Percentiles rank a stretch among this genome's conserved stretches.
These are phyloP conservation scores for Prionchulus punctatus DNA, from an alignment of 2,888 invertebrate genomes.

Conservation along the genomic window DNA sequence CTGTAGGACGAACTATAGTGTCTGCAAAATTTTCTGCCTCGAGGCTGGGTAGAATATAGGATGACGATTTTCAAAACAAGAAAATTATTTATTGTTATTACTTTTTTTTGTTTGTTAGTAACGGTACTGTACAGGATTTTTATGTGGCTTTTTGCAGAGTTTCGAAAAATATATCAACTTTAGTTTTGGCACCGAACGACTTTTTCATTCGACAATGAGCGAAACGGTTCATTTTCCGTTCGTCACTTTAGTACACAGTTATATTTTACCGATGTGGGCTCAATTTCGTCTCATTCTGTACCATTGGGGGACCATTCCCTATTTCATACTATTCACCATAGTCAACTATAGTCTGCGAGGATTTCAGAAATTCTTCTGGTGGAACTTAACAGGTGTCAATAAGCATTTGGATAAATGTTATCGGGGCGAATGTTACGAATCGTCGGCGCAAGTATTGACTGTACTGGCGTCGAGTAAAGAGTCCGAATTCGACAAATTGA, in stretches of 20 bases:
- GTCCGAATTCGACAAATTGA: not conserved
- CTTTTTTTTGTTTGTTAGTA: no score
- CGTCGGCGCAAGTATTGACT: not conserved
- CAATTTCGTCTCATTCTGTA: not conserved
- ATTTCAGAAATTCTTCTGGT: not conserved
- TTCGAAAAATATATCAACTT: not conserved
- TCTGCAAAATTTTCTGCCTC: no score
- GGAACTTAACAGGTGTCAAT: not conserved
- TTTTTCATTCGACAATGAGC: no score
- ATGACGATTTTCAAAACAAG: no score
- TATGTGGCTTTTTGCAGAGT: not conserved
- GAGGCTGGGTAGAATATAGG: no score
- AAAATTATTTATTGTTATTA: no score
- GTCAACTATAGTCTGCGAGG: no score
- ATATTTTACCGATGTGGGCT: not conserved
- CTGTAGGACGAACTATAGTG: no score
- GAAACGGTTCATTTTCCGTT: no score
- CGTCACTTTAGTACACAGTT: no score
- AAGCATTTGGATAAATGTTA: not conserved
- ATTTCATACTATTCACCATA: not conserved
- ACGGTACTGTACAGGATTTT: no score
- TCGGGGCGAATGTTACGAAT: not conserved
- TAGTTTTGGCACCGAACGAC: no score
- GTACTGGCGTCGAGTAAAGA: not conserved
- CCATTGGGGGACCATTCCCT: not conserved